These are phyloP conservation scores for Nomada lathburiana DNA, from an alignment of 2,888 invertebrate genomes.

Conservation along the genomic window DNA sequence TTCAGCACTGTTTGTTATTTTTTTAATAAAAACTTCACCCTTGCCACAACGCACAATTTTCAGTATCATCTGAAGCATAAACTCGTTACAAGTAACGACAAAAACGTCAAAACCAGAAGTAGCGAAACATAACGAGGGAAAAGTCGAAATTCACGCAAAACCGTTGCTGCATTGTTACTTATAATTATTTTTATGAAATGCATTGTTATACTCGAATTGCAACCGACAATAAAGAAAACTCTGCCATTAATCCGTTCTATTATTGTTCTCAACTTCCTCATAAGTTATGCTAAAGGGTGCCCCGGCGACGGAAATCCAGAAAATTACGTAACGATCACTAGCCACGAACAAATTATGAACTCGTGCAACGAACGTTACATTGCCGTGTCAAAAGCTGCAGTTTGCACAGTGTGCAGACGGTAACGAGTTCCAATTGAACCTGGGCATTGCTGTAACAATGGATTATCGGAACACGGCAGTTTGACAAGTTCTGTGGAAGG, in stretches of 20 bases:
- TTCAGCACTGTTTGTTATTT: not conserved
- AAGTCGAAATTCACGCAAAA: not conserved
- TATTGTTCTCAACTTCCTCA: not conserved
- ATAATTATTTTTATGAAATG: too few relatives aligned
- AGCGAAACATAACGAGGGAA: not conserved
- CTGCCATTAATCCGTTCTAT: not conserved
- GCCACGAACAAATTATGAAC: slow-evolving; percentile 40
- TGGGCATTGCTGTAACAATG: slow-evolving; percentile 46
- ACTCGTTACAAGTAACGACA: too few relatives aligned
- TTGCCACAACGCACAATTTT: not conserved
- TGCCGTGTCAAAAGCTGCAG: slow-evolving; percentile 47
- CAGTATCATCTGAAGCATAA: not conserved
- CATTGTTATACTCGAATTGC: not conserved
- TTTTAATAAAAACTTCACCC: not conserved
- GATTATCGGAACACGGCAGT: slow-evolving; percentile 42
- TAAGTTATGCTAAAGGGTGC: not conserved
- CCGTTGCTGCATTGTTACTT: too few relatives aligned
- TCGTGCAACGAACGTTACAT: slow-evolving; percentile 30
- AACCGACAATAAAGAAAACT: not conserved
- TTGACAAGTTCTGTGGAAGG: slow-evolving; percentile 35
- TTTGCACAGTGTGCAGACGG: slow-evolving; percentile 27
- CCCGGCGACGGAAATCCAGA: not conserved
- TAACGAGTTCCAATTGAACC: slow-evolving; percentile 46
- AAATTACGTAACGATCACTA: slow-evolving; percentile 45
- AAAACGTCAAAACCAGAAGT: not conserved